These are phyloP conservation scores for Polymixis flavicincta DNA, from an alignment of 2,888 invertebrate genomes.

Conservation along the genomic window DNA sequence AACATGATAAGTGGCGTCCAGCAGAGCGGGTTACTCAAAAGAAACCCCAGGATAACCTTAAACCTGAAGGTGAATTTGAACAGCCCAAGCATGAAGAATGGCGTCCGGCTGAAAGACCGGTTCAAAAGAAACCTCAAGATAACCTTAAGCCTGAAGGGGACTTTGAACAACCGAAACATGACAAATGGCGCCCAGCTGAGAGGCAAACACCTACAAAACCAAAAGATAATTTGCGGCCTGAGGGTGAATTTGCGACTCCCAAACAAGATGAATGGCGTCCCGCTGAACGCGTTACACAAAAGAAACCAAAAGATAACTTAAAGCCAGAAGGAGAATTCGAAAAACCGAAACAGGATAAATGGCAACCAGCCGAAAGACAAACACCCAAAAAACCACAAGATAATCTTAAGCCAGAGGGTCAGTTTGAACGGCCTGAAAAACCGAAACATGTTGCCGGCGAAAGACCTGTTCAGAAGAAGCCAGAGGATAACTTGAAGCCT, in stretches of 20 bases:
- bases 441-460: constrained; percentile 80
- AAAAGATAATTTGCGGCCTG: constrained; percentile 83
- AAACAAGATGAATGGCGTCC: constrained; percentile 76
- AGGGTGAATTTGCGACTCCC: constrained; percentile 83
- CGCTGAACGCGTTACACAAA: constrained; percentile 69
- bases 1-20: constrained; percentile 72
- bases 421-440: constrained; percentile 84
- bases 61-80: constrained; percentile 45
- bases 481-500: constrained; percentile 85
- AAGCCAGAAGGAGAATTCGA: constrained; percentile 66
- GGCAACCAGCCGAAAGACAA: constrained; percentile 84
- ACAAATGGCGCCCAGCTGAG: constrained; percentile 76
- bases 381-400: constrained; percentile 83
- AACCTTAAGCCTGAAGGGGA: constrained; percentile 72
- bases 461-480: constrained; percentile 81
- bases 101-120: constrained; percentile 35
- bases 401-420: constrained; percentile 86
- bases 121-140: constrained; percentile 43
- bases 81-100: constrained; percentile 47
- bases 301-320: constrained; percentile 78
- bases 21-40: constrained; percentile 32
- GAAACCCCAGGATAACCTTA: constrained; percentile 36
- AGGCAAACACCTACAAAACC: constrained; percentile 77
- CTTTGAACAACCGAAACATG: constrained; percentile 84
- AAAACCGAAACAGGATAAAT: constrained; percentile 76